These are phyloP conservation scores for Dicyrtoma fusca DNA, from an alignment of 2,888 invertebrate species.

Conservation along the genomic window DNA sequence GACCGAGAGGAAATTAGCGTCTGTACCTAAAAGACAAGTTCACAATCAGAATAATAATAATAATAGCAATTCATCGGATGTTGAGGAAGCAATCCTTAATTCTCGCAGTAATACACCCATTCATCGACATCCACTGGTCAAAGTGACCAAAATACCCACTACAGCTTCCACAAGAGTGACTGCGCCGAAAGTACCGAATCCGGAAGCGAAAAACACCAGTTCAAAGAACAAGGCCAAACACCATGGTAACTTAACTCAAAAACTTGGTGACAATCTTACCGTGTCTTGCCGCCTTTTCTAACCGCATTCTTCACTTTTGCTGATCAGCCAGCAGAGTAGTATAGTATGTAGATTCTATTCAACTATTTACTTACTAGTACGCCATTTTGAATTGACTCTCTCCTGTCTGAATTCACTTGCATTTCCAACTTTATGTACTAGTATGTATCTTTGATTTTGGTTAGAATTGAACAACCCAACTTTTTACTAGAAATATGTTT, in stretches of 20 bases:
- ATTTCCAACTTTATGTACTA: too few species aligned
- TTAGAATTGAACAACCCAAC: too few species aligned
- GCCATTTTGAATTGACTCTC: too few species aligned
- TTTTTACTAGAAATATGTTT: too few species aligned
- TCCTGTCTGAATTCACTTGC: too few species aligned
- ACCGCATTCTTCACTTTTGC: neutral
- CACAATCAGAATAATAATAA: constrained; percentile 8
- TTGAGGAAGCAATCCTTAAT: constrained; percentile 2
- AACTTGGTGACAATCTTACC: constrained; percentile 17
- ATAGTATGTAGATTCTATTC: too few species aligned
- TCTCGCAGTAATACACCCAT: constrained; percentile 37
- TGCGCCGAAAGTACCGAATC: constrained; percentile 29
- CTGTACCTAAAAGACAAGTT: neutral
- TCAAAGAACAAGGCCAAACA: constrained; percentile 39
- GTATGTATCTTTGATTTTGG: too few species aligned
- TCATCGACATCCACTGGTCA: constrained; percentile 52
- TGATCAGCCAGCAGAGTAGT: too few species aligned
- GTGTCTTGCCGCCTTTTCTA: constrained; percentile 24
- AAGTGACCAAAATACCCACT: constrained; percentile 53
- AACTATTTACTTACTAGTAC: too few species aligned
- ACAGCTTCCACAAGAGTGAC: constrained; percentile 13
- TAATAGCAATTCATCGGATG: neutral
- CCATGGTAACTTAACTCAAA: constrained; percentile 39
- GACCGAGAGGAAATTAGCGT: constrained; percentile 5
- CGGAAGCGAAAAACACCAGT: constrained; percentile 22